Evolutionary conservation across 2,888 invertebrate genomes (phyloP).

Genomic region (Drosophila quinaria): DNA sequence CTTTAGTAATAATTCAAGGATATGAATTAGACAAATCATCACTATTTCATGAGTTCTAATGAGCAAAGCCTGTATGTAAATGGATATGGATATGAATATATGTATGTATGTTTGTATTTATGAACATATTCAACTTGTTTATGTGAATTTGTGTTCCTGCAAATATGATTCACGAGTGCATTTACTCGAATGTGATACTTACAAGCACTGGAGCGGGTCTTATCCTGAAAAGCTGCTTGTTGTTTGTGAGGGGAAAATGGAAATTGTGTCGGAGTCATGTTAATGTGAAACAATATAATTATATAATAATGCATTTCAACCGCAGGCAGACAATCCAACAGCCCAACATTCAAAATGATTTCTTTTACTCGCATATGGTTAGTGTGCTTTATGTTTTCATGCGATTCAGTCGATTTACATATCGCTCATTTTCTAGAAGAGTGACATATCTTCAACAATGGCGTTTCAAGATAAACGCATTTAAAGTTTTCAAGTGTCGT

Average conservation of each 20-base stretch:
- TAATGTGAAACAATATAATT: conserved; percentile 72
- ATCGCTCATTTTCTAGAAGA: too few species aligned
- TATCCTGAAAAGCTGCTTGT: conserved; percentile 97
- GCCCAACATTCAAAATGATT: background rate
- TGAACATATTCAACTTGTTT: conserved; percentile 1
- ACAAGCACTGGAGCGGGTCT: conserved; percentile 99
- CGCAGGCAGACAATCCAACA: conserved; percentile 10
- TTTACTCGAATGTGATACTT: conserved; percentile 88
- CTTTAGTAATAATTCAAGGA: conserved; percentile 7
- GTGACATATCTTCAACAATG: too few species aligned
- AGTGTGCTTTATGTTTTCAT: conserved; percentile 4
- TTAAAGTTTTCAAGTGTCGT: too few species aligned
- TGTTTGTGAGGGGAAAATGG: conserved; percentile 20
- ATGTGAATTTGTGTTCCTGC: conserved; percentile 17
- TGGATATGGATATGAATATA: conserved; percentile 39
- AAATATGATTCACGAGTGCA: conserved; percentile 31
- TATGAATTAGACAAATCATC: conserved; percentile 55
- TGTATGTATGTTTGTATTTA: conserved; percentile 20
- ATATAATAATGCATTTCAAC: conserved; percentile 48
- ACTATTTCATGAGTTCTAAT: conserved; percentile 37
- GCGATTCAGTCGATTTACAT: background rate
- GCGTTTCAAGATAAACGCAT: too few species aligned
- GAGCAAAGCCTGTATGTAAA: conserved; percentile 42
- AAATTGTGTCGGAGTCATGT: conserved; percentile 61
- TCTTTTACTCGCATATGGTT: background rate